Base-by-base conservation (phyloP, 2,888 invertebrate species). In the Patella caerulea region DNA sequence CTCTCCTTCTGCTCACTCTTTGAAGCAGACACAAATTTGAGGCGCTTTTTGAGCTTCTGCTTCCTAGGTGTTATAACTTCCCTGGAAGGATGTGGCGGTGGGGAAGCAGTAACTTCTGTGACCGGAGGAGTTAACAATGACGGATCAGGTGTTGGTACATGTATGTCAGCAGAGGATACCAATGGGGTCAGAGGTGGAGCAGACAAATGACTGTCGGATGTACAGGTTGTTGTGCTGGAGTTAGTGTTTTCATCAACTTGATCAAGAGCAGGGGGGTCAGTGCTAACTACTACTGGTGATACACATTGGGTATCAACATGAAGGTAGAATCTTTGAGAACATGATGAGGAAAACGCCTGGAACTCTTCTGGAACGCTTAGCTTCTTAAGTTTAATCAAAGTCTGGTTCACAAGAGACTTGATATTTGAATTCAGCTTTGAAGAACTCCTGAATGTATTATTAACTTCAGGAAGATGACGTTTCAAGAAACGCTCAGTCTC, bases 401-500 rank as follows among this genome's bases (percentile, higher is more conserved):
- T 56, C 15, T 17, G 14, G 15, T 14, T 56, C 17, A 15, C 56
- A 14, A 56, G 15, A 15, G 56, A 15, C 56, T 56, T 56, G 56
- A 56, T 56, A 56, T 56, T 56, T 17, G 56, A 56, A 56, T 56
- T 56, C 14, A 56, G 14, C 17, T 15, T 15, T 56, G 3, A 56
- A 15, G 2, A 56, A 15, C 17, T 56, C 56, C 17, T 56, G 56
- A 56, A 56, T 14, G 14, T 56, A 15, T 17, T 17, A 56, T 56
- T 17, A 56, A 17, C 15, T 17, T 56, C 56, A 15, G 14, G 56
- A 56, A 56, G 56, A 56, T 56, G 56, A 56, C 17, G 2, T 56
- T 56, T 56, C 17, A 56, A 56, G 56, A 56, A 56, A 15, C 56
- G 56, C 56, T 56, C 56, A 56, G 56, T 56, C 56, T 56, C 56